Percentiles rank a stretch among this genome's conserved stretches.
phyloP scores from a whole-genome alignment of 2,113 vertebrate genomes.

The Mellivora capensis region DNA sequence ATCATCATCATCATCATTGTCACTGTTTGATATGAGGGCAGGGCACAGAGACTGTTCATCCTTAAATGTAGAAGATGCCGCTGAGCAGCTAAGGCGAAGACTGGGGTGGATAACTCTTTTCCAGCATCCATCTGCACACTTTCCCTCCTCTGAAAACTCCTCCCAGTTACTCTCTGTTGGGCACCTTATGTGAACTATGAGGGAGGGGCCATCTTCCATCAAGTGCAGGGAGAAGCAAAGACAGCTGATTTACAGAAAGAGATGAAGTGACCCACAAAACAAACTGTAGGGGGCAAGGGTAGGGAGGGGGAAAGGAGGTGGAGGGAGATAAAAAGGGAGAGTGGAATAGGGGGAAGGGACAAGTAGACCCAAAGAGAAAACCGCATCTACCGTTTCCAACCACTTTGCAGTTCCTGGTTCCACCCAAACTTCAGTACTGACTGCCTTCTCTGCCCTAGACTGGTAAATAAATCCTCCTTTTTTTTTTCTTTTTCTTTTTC shows the following conservation, averaged over 20 bases:
- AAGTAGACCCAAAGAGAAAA: neutral
- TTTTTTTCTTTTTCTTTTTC: neutral
- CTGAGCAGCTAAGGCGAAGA: neutral
- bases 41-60: neutral
- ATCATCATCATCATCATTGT: neutral
- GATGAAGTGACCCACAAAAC: conserved; percentile 11
- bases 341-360: neutral
- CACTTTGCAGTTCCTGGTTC: neutral
- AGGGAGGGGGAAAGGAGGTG: neutral
- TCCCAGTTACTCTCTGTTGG: neutral
- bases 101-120: neutral
- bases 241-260: neutral
- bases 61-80: neutral
- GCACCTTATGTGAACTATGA: neutral
- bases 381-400: neutral
- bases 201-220: neutral
- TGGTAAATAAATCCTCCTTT: neutral
- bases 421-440: neutral
- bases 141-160: neutral
- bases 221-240: neutral
- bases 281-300: neutral
- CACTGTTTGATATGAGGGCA: neutral
- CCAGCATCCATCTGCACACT: neutral
- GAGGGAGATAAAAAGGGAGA: neutral
- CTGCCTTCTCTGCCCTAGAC: neutral